Percentiles rank a stretch among this genome's conserved stretches.
Conservation (phyloP, 2,113 vertebrate genomes). For the Sorex fumeus region DNA sequence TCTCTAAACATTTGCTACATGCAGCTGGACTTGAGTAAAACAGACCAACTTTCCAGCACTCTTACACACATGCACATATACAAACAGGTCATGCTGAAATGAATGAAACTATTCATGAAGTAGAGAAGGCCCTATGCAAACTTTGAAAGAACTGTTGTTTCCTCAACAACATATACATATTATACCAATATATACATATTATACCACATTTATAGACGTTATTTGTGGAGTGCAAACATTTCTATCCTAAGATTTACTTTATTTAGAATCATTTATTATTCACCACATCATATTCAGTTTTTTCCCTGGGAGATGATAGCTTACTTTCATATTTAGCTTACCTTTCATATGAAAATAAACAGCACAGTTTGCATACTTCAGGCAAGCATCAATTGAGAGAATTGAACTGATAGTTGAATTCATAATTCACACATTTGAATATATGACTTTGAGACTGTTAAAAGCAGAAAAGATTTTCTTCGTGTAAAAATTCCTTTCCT, state of each 20-base stretch:
- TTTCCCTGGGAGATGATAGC: conserved; percentile 79
- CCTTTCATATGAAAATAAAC: conserved; percentile 78
- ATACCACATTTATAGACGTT: conserved; percentile 82
- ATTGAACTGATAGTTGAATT: conserved; percentile 64
- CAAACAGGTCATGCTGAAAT: conserved; percentile 84
- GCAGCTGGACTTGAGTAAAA: conserved; percentile 75
- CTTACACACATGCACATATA: conserved; percentile 75
- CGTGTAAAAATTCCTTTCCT: conserved; percentile 39
- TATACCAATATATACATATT: conserved; percentile 72
- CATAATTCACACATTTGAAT: conserved; percentile 68
- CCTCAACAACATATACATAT: conserved; percentile 57
- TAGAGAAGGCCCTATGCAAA: conserved; percentile 72
- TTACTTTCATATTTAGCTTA: conserved; percentile 76
- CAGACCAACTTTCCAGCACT: conserved; percentile 83
- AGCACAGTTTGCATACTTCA: conserved; percentile 70
- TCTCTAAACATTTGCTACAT: conserved; percentile 86
- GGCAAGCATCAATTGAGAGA: conserved; percentile 72
- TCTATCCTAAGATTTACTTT: conserved; percentile 73
- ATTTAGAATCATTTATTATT: conserved; percentile 78
- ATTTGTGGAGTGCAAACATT: conserved; percentile 78
- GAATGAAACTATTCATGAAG: conserved; percentile 88
- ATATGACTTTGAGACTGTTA: conserved; percentile 32
- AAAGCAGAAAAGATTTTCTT: conserved; percentile 15
- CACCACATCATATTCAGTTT: conserved; percentile 72
- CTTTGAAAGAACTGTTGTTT: conserved; percentile 84